Percentiles rank a stretch among this genome's conserved stretches.
phyloP scores from a whole-genome alignment of 1,140 invertebrate species.

The Aphelinus certus region DNA sequence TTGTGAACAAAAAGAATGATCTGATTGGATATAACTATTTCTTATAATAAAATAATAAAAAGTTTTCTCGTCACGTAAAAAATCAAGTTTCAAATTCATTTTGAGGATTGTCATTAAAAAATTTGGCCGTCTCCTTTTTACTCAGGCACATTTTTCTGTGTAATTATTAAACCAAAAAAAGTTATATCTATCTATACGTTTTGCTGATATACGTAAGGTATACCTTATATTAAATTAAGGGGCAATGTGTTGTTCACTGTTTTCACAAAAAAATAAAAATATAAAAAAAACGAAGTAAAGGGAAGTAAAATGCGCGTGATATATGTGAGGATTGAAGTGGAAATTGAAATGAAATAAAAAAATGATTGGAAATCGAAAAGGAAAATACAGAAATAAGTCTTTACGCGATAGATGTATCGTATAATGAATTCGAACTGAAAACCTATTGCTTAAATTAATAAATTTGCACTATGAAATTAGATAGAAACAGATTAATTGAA shows the following conservation, averaged over 20 bases:
- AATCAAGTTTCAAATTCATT: slow-evolving; percentile 1
- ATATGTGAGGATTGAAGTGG: too few species aligned
- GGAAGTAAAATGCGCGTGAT: not conserved
- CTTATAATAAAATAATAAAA: slow-evolving; percentile 16
- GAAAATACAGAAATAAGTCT: not conserved
- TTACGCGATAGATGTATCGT: slow-evolving; percentile 2
- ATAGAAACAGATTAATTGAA: slow-evolving; percentile 27
- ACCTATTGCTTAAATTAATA: slow-evolving; percentile 28
- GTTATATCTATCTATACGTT: slow-evolving; percentile 29
- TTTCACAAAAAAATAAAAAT: slow-evolving; percentile 26
- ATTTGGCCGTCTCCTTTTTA: slow-evolving; percentile 21
- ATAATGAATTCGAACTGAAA: slow-evolving; percentile 26
- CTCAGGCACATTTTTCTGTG: slow-evolving; percentile 13
- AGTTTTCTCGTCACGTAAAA: slow-evolving; percentile 8
- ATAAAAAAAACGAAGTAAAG: not conserved
- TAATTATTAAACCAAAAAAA: slow-evolving; percentile 19
- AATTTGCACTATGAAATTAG: slow-evolving; percentile 19
- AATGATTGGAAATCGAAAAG: not conserved
- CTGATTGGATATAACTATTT: slow-evolving; percentile 15
- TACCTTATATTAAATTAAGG: slow-evolving; percentile 20
- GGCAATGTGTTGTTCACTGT: slow-evolving; percentile 28
- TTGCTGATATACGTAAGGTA: slow-evolving; percentile 28
- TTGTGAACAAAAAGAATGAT: not conserved
- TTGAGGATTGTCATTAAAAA: not conserved
- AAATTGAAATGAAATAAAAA: not conserved